Evolutionary conservation across 2,113 vertebrate species (phyloP).

Genomic region (Merops nubicus): DNA sequence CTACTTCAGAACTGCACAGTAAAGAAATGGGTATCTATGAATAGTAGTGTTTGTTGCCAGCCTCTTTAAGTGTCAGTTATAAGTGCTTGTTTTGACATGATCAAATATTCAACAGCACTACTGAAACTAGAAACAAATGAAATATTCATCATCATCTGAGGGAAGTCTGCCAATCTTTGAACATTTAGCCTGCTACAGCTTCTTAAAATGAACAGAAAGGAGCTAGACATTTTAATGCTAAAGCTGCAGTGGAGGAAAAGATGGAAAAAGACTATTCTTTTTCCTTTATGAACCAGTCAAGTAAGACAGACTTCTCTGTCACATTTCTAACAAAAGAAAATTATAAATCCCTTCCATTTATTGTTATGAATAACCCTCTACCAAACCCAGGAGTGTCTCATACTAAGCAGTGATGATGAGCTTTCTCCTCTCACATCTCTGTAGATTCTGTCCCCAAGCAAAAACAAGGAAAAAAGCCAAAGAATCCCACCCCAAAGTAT

Average conservation of each 20-base stretch:
- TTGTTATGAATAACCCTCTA: not conserved
- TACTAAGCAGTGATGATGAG: not conserved
- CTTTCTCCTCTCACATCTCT: not conserved
- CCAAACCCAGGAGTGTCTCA: not conserved
- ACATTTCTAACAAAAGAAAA: not conserved
- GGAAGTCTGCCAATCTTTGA: conserved; percentile 5
- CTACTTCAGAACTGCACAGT: not conserved
- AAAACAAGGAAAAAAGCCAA: not conserved
- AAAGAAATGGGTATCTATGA: conserved; percentile 8
- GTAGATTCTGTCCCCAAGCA: not conserved
- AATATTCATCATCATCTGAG: conserved; percentile 13
- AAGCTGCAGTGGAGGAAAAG: not conserved
- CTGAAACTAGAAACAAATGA: not conserved
- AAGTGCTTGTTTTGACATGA: conserved; percentile 20
- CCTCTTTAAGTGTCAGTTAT: not conserved
- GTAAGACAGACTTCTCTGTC: not conserved
- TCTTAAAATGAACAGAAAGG: not conserved
- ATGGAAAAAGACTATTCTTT: not conserved
- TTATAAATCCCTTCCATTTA: not conserved
- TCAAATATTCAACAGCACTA: not conserved
- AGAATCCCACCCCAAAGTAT: not conserved
- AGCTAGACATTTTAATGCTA: not conserved
- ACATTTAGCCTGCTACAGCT: not conserved
- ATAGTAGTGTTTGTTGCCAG: not conserved
- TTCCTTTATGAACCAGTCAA: not conserved